phyloP scores from a whole-genome alignment of 2,113 vertebrate species.

The Myrmophylax atrothorax region DNA sequence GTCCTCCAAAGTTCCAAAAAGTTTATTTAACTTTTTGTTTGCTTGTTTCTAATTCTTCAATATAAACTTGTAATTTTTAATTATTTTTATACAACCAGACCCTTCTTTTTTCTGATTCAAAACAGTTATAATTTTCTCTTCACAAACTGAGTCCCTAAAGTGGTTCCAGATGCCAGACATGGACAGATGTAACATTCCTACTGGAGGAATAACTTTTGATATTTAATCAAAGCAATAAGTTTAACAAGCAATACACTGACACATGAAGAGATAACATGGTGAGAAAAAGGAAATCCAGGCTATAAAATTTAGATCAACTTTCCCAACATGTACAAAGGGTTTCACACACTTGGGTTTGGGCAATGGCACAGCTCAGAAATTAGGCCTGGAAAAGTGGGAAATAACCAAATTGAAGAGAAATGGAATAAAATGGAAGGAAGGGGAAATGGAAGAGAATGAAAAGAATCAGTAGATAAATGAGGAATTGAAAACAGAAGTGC shows the following conservation, averaged over 20 bases:
- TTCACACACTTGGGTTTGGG: background rate
- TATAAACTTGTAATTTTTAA: conserved; percentile 19
- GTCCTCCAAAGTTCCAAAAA: background rate
- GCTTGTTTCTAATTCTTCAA: background rate
- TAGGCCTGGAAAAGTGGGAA: background rate
- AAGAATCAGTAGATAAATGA: background rate
- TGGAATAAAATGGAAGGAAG: background rate
- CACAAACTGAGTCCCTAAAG: conserved; percentile 40
- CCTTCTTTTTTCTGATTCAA: conserved; percentile 15
- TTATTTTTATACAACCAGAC: conserved; percentile 33
- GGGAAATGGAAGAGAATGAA: background rate
- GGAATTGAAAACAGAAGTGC: background rate
- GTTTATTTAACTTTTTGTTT: background rate
- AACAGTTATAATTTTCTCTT: conserved; percentile 4
- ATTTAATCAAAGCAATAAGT: conserved; percentile 48
- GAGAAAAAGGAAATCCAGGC: background rate
- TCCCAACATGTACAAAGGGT: background rate
- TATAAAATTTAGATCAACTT: background rate
- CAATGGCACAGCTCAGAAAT: background rate
- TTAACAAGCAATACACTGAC: background rate
- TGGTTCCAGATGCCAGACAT: conserved; percentile 26
- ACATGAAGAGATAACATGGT: background rate
- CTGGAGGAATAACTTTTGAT: background rate
- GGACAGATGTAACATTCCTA: conserved; percentile 3
- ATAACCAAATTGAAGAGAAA: background rate